Evolutionary conservation across 2,797 vertebrate species (phyloP), one percentile per base, ranked within the genome.

Genomic region (Silurus aristotelis): DNA sequence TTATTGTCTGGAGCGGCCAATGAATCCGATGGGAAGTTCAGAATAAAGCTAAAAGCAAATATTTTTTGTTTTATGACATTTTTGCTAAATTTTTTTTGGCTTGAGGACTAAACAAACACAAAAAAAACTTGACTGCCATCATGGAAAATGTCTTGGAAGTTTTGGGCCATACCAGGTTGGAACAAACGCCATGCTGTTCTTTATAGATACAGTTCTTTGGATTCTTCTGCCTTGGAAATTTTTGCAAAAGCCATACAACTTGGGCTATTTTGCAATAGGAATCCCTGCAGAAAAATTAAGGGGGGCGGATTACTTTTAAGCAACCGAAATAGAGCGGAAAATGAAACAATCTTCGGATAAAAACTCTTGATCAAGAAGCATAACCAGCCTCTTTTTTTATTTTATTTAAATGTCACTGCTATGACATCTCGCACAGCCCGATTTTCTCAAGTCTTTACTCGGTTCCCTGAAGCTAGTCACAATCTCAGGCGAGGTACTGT

Each of bases 1-100:
- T 83, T 81, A 73, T 52, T 73, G 83, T 46, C 56, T 25, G 75
- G 56, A 82, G 80, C 80, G 31, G 31, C 27, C n/a, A 77, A 87
- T 83, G 64, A 71, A 88, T 77, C 13, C 25, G 0, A 85, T 6
- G n/a, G 46, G 20, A 82, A 27, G 67, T 71, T 82, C 72, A 79
- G 52, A 76, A 68, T 79, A 43, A 25, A 38, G 55, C 38, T 3
- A 63, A 70, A 66, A 64, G 31, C 79, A 67, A 19, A 9, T 52
- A 19, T 66, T 6, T 67, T 67, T 52, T 17, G 14, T 25, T 80
- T 64, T 10, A 10, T 43, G 27, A 6, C 9, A 60, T 46, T 13
- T 2, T 56, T 19, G 55, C 38, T 38, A 4, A 38, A 4, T 3
- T 17, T 27, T 2, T 31, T 13, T 25, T 52, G 3, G 56, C 31